Evolutionary conservation across 2,113 vertebrate species (phyloP).

Genomic region (Podarcis raffonei): DNA sequence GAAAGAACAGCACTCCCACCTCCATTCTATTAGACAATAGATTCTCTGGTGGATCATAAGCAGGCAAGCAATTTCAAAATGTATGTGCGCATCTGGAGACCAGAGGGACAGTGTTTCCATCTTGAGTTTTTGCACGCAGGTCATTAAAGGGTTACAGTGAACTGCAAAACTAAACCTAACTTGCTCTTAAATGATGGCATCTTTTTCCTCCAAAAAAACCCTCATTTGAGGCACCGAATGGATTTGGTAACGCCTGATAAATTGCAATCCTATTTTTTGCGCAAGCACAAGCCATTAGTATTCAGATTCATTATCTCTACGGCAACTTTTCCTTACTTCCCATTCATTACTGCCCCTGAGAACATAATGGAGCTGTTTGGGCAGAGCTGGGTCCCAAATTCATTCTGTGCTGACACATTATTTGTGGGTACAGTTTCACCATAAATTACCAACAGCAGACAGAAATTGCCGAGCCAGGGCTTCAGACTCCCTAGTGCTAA

Average conservation of each 20-base stretch:
- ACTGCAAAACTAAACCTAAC: conserved; percentile 19
- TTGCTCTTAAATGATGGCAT: conserved; percentile 36
- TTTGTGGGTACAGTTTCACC: conserved; percentile 47
- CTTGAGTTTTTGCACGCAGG: not conserved
- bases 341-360: conserved; percentile 60
- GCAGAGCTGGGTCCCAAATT: conserved; percentile 47
- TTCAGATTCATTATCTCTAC: conserved; percentile 48
- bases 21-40: not conserved
- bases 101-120: not conserved
- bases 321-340: conserved; percentile 56
- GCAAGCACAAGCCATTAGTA: conserved; percentile 48
- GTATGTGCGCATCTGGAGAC: too few relatives aligned
- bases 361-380: conserved; percentile 52
- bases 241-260: conserved; percentile 45
- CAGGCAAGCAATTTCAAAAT: too few relatives aligned
- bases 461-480: conserved; percentile 64
- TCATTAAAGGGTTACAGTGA: conserved; percentile 38
- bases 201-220: not conserved
- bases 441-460: conserved; percentile 63
- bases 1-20: not conserved
- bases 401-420: conserved; percentile 45
- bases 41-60: not conserved
- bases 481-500: conserved; percentile 63
- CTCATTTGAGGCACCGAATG: conserved; percentile 44
- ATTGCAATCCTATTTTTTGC: conserved; percentile 46